phyloP scores from a whole-genome alignment of 2,888 invertebrate species.

The Hoplodrina ambigua region DNA sequence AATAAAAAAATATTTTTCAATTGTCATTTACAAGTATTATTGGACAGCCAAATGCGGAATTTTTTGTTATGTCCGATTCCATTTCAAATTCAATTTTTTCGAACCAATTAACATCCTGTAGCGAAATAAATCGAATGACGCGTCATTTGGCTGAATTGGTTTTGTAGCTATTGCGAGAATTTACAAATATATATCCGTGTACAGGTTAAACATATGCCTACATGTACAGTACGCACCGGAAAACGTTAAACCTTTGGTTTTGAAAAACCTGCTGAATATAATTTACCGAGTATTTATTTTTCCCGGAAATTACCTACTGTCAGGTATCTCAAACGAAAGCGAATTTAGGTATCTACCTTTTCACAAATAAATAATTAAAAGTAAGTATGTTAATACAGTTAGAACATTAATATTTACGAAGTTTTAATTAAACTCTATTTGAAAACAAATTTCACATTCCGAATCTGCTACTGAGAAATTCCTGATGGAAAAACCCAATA shows the following conservation, averaged over 20 bases:
- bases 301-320: not conserved
- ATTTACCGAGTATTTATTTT: constrained; percentile 25
- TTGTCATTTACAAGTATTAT: constrained; percentile 39
- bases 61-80: constrained; percentile 42
- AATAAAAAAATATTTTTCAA: constrained; percentile 25
- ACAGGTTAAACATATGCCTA: constrained; percentile 7
- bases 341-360: not conserved
- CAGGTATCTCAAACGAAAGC: not conserved
- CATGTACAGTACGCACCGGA: not conserved
- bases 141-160: constrained; percentile 59
- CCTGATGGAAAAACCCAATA: too few species aligned
- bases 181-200: constrained; percentile 29
- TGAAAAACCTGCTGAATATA: constrained; percentile 13
- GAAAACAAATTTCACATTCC: too few species aligned
- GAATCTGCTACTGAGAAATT: too few species aligned
- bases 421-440: not conserved
- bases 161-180: constrained; percentile 47
- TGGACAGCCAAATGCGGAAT: constrained; percentile 42
- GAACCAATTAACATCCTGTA: constrained; percentile 63
- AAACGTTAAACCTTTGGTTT: constrained; percentile 21
- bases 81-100: constrained; percentile 58
- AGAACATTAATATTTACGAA: not conserved
- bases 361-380: not conserved
- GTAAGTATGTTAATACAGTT: not conserved
- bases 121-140: constrained; percentile 63